Conservation (phyloP, 2,113 vertebrate species). For the Trichechus manatus region DNA sequence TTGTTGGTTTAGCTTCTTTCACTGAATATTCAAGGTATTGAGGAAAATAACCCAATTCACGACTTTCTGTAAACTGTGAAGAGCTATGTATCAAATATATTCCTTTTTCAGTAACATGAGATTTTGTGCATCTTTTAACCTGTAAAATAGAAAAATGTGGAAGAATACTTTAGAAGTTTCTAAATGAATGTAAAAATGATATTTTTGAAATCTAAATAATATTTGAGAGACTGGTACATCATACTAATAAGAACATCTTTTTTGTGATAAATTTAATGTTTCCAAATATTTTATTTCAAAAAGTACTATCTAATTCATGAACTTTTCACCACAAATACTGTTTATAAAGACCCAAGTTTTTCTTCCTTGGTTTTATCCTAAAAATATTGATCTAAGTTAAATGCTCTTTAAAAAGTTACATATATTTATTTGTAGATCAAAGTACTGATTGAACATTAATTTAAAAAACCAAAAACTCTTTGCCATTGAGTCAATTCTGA, state of each 20-base stretch:
- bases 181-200: constrained; percentile 38
- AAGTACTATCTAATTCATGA: not conserved
- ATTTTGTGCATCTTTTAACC: not conserved
- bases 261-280: constrained; percentile 13
- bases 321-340: not conserved
- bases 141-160: constrained; percentile 1
- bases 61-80: constrained; percentile 39
- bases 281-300: not conserved
- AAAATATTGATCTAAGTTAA: constrained; percentile 28
- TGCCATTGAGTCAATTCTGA: no score
- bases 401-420: not conserved
- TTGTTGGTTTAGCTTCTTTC: constrained; percentile 22
- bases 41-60: not conserved
- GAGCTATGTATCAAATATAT: not conserved
- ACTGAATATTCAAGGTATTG: constrained; percentile 34
- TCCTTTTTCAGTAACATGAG: constrained; percentile 27
- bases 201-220: constrained; percentile 37
- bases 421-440: constrained; percentile 42
- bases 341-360: not conserved
- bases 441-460: constrained; percentile 33
- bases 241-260: constrained; percentile 23
- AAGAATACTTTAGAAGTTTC: constrained; percentile 49
- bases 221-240: not conserved
- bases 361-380: constrained; percentile 42
- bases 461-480: not conserved